phyloP scores from a whole-genome alignment of 2,797 vertebrate species.

The Spondyliosoma cantharus region DNA sequence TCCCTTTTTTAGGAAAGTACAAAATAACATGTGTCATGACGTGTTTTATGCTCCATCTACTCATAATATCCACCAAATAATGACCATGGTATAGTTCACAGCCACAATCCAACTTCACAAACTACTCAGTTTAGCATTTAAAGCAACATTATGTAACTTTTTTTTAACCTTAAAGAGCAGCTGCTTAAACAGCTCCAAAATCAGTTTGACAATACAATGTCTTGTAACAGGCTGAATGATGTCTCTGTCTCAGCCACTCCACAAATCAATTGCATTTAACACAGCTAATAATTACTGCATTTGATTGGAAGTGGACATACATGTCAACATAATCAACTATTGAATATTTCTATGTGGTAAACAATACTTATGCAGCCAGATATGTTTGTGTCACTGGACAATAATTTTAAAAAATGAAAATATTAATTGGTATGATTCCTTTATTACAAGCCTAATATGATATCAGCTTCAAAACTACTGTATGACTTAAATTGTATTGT shows the following conservation, averaged over 20 bases:
- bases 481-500: slow-evolving; percentile 1
- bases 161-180: too few species aligned
- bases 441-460: not conserved
- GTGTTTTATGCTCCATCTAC: slow-evolving; percentile 34
- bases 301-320: not conserved
- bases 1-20: slow-evolving; percentile 15
- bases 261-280: not conserved
- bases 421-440: not conserved
- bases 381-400: slow-evolving; percentile 1
- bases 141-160: not conserved
- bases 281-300: not conserved
- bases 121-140: not conserved
- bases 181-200: too few species aligned
- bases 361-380: not conserved
- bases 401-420: not conserved
- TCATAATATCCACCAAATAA: slow-evolving; percentile 1
- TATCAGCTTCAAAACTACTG: not conserved
- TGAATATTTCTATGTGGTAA: not conserved
- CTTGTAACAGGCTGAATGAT: too few species aligned
- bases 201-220: too few species aligned
- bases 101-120: not conserved
- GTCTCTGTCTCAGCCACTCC: too few species aligned
- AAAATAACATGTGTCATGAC: slow-evolving; percentile 12
- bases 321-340: not conserved
- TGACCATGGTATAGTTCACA: not conserved